Base-by-base conservation (phyloP, 2,888 invertebrate genomes). In the Halictus ligatus region DNA sequence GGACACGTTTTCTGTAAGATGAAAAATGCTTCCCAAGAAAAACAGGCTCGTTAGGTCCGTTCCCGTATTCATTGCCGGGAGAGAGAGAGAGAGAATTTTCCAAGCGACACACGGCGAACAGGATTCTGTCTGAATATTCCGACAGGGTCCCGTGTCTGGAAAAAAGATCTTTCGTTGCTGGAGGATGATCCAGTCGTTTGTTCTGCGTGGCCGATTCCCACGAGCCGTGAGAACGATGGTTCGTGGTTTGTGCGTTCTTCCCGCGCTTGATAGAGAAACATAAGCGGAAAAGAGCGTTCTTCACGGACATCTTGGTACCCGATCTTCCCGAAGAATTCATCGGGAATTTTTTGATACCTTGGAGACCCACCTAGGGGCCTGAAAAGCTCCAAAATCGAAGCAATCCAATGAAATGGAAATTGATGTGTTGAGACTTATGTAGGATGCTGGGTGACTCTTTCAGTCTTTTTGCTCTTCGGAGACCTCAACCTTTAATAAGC, bases 181-280 rank as follows among this genome's bases (percentile, higher is more conserved):
- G 79, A 79, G 79, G 79, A 77, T 54, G 83, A 87, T 87, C 76
- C 75, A 67, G 54, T 29, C 78, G 60, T 81, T 78, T 69, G 80
- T 69, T 80, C 82, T 69, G 74, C 80, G 80, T 78, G 73, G 72
- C 46, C 58, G 76, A 84, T 89, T 89, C 89, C 89, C 89, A 89
- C 89, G 89, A 73, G 84, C 78, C 89, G 89, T 85, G 89, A 89
- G 87, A 89, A 88, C 83, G 84, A 84, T 79, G 82, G 85, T 88
- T 89, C 84, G 86, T 88, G 88, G 86, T 85, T 79, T 48, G 73
- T 81, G 78, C 79, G 84, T 85, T 83, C 80, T 90, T 92, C 90
- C 88, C 92, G 87, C 85, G 81, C 79, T 75, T 83, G 84, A 85
- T 88, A 86, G 88, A 88, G 88, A 67, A 92, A 76, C 89, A 92